Conservation (phyloP, 2,113 vertebrate species). For the Laterallus jamaicensis region DNA sequence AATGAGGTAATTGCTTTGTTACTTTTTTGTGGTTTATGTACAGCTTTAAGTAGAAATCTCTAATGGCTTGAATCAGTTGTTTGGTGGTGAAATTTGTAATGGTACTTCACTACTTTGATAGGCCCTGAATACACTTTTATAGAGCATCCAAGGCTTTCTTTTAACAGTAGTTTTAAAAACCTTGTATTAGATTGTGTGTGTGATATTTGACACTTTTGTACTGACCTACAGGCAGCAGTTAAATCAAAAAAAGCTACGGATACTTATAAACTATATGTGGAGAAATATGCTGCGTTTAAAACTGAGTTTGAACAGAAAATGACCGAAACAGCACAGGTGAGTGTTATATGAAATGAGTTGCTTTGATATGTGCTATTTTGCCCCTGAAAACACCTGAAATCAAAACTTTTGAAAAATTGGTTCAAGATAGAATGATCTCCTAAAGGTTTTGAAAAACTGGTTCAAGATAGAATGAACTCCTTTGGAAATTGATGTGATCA, state of each 20-base stretch:
- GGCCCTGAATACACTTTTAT: not conserved
- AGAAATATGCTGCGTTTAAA: slow-evolving; percentile 93
- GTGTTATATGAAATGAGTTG: slow-evolving; percentile 4
- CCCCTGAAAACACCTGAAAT: not conserved
- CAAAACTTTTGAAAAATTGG: not conserved
- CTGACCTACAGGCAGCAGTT: slow-evolving; percentile 83
- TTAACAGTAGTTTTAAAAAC: not conserved
- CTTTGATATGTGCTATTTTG: not conserved
- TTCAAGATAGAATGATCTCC: not conserved
- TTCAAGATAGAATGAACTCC: not conserved
- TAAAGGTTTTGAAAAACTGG: not conserved
- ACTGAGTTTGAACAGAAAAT: slow-evolving; percentile 97
- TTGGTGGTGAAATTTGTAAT: not conserved
- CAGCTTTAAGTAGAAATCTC: not conserved
- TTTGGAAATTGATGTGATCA: not conserved
- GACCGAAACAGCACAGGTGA: slow-evolving; percentile 95
- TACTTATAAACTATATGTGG: slow-evolving; percentile 90
- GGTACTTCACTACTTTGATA: not conserved
- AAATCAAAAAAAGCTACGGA: slow-evolving; percentile 98
- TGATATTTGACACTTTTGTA: not conserved
- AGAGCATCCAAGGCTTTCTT: not conserved
- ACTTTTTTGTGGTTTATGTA: not conserved
- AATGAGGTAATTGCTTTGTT: not conserved
- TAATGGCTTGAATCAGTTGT: not conserved
- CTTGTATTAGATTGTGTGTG: not conserved